Percentiles rank a stretch among this genome's conserved stretches.
Conservation (phyloP, 1,140 invertebrate genomes). For the Octopus bimaculoides region DNA sequence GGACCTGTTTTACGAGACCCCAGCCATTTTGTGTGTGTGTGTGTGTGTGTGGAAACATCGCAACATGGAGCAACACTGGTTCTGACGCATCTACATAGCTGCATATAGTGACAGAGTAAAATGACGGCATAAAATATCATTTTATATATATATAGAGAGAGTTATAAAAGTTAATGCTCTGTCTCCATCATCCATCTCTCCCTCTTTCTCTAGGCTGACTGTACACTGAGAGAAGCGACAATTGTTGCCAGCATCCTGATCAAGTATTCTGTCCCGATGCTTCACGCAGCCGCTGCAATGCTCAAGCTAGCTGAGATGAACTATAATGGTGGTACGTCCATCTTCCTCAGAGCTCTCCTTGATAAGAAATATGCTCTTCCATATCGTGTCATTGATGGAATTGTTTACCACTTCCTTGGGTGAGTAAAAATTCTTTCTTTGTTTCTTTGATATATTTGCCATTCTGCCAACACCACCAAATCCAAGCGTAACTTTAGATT, state of each 20-base stretch:
- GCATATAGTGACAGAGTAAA: too few species aligned
- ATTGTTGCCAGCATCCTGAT: conserved; percentile 90
- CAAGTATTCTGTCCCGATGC: conserved; percentile 88
- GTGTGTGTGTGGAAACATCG: too few species aligned
- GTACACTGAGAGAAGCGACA: conserved; percentile 91
- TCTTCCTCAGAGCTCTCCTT: conserved; percentile 90
- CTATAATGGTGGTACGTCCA: conserved; percentile 95
- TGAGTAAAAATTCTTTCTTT: not conserved
- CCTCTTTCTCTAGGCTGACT: conserved; percentile 70
- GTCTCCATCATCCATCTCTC: not conserved
- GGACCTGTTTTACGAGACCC: too few species aligned
- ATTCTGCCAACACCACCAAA: too few species aligned
- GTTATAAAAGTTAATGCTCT: too few species aligned
- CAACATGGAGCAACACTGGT: too few species aligned
- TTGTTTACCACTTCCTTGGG: not conserved
- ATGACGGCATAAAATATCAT: too few species aligned
- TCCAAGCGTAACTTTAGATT: too few species aligned
- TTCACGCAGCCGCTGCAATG: conserved; percentile 95
- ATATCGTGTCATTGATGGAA: conserved; percentile 86
- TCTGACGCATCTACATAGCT: too few species aligned
- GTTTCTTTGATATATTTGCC: too few species aligned
- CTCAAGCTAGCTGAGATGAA: conserved; percentile 90
- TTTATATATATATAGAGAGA: too few species aligned
- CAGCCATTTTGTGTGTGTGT: too few species aligned
- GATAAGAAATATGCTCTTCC: conserved; percentile 99